These are phyloP conservation scores for Thamnaconus septentrionalis DNA, from an alignment of 2,113 vertebrate species.

Conservation along the genomic window DNA sequence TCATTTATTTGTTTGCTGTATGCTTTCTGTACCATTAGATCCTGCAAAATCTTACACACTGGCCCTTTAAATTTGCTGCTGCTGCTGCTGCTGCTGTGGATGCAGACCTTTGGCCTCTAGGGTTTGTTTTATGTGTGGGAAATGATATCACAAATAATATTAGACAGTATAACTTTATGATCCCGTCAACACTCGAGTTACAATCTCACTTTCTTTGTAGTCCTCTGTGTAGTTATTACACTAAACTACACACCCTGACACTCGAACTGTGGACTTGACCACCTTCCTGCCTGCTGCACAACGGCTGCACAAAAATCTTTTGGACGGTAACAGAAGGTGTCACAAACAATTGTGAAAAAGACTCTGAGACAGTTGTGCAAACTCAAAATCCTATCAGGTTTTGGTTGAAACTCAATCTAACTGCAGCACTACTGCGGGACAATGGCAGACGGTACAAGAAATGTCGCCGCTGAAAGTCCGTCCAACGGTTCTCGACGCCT, in stretches of 20 bases:
- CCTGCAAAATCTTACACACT: too few species aligned
- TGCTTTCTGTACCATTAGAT: too few species aligned
- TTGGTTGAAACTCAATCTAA: slow-evolving; percentile 30
- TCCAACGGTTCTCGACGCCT: slow-evolving; percentile 22
- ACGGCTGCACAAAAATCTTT: too few species aligned
- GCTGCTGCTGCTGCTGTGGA: slow-evolving; percentile 1
- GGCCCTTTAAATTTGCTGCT: too few species aligned
- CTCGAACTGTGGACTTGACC: too few species aligned
- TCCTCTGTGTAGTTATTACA: too few species aligned
- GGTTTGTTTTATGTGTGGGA: slow-evolving; percentile 13
- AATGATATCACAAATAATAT: slow-evolving; percentile 43
- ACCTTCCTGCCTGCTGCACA: too few species aligned
- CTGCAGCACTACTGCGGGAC: slow-evolving; percentile 22
- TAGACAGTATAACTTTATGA: neutral
- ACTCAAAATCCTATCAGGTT: slow-evolving; percentile 31
- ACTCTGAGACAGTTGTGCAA: slow-evolving; percentile 40
- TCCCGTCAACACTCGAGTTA: slow-evolving; percentile 7
- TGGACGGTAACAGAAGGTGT: too few species aligned
- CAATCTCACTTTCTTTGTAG: neutral
- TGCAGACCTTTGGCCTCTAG: neutral
- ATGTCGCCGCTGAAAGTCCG: neutral
- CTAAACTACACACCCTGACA: too few species aligned
- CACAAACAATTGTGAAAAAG: slow-evolving; percentile 12
- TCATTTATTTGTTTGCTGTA: too few species aligned
- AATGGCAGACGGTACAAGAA: slow-evolving; percentile 44